These are phyloP conservation scores for Nephrocerus scutellatus DNA, from an alignment of 2,888 invertebrate species.

Conservation along the genomic window DNA sequence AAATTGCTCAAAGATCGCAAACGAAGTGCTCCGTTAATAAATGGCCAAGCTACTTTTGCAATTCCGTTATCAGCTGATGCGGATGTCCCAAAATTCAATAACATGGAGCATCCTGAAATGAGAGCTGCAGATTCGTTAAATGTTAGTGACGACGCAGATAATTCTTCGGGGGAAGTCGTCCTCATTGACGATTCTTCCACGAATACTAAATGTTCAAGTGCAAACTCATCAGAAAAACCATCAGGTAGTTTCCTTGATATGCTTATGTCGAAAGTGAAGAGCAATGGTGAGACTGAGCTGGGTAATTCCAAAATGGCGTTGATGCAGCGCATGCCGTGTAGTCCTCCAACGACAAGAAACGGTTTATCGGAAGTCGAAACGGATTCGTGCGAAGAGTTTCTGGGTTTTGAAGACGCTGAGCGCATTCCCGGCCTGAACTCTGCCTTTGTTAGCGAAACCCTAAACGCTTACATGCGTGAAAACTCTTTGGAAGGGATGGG, in stretches of 20 bases:
- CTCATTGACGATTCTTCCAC: too few relatives aligned
- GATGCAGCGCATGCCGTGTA: too few relatives aligned
- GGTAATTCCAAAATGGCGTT: background rate
- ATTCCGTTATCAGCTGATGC: too few relatives aligned
- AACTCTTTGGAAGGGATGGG: constrained; percentile 44
- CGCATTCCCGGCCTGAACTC: constrained; percentile 44
- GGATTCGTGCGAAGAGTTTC: constrained; percentile 33
- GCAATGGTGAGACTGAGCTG: background rate
- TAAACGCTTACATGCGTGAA: constrained; percentile 51
- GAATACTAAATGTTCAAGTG: too few relatives aligned
- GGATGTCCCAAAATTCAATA: too few relatives aligned
- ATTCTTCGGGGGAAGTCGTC: too few relatives aligned
- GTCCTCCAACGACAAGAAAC: too few relatives aligned
- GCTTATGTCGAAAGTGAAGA: constrained; percentile 38
- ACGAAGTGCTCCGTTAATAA: constrained; percentile 31
- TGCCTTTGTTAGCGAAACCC: constrained; percentile 49
- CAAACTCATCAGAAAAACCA: too few relatives aligned
- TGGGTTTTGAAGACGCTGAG: constrained; percentile 42
- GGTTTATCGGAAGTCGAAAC: constrained; percentile 22
- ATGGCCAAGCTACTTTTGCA: constrained; percentile 19
- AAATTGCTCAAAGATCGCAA: constrained; percentile 37
- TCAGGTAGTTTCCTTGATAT: too few relatives aligned
- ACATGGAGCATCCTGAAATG: too few relatives aligned
- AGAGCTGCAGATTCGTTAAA: too few relatives aligned
- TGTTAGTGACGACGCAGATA: too few relatives aligned